phyloP scores from a whole-genome alignment of 2,888 invertebrate genomes.

The Mimas tiliae region DNA sequence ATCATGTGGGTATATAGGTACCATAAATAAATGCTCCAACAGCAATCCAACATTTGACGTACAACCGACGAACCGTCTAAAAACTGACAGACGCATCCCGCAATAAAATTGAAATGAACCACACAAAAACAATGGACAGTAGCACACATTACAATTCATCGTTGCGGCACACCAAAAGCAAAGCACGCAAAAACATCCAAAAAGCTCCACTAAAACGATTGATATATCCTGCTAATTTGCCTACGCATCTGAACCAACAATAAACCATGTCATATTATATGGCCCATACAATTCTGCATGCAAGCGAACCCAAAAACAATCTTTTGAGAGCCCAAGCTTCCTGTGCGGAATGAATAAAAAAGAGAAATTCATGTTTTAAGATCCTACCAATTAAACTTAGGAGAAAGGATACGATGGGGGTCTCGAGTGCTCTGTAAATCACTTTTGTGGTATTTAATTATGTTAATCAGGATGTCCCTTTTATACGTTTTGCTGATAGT shows the following conservation, averaged over 20 bases:
- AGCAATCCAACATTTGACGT: background rate
- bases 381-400: conserved; percentile 70
- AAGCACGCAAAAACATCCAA: conserved; percentile 50
- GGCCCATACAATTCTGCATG: conserved; percentile 62
- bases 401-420: conserved; percentile 76
- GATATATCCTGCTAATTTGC: conserved; percentile 84
- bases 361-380: conserved; percentile 65
- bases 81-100: conserved; percentile 50
- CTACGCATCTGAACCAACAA: conserved; percentile 65
- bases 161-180: conserved; percentile 44
- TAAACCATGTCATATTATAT: conserved; percentile 82
- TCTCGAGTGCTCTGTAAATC: conserved; percentile 64
- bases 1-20: no score
- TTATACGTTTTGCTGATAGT: conserved; percentile 31
- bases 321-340: conserved; percentile 74
- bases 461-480: conserved; percentile 69
- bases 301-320: conserved; percentile 73
- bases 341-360: conserved; percentile 66
- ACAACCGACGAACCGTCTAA: conserved; percentile 30
- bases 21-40: background rate
- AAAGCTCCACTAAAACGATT: conserved; percentile 63
- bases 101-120: conserved; percentile 40
- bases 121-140: conserved; percentile 40
- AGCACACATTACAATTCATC: conserved; percentile 47
- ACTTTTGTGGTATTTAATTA: conserved; percentile 68